Evolutionary conservation across 2,888 invertebrate species (phyloP).

Genomic region (Volucella bombylans): DNA sequence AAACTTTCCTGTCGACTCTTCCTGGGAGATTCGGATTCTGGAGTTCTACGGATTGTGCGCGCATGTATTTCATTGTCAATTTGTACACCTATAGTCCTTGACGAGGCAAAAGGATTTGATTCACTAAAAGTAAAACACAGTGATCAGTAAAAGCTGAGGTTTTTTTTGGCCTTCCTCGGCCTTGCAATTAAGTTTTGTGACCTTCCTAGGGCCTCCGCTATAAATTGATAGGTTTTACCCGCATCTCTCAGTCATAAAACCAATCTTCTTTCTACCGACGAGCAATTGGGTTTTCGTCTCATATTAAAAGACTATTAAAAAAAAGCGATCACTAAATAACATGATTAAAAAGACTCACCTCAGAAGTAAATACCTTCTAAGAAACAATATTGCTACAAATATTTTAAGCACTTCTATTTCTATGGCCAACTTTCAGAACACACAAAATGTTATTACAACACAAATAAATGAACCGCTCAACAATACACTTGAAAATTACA

Average conservation of each 20-base stretch:
- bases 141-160: background rate
- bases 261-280: background rate
- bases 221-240: constrained; percentile 20
- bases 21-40: too few relatives aligned
- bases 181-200: constrained; percentile 9
- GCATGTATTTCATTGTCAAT: too few relatives aligned
- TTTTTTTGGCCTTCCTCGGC: background rate
- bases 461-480: constrained; percentile 22
- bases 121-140: constrained; percentile 6
- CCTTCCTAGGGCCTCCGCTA: constrained; percentile 13
- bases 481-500: constrained; percentile 18
- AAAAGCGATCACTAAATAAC: background rate
- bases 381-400: constrained; percentile 8
- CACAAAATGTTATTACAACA: constrained; percentile 21
- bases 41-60: constrained; percentile 1
- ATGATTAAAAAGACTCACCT: constrained; percentile 20
- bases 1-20: too few relatives aligned
- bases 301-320: constrained; percentile 18
- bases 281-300: constrained; percentile 16
- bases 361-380: constrained; percentile 5
- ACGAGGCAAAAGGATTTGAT: constrained; percentile 4
- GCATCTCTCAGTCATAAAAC: constrained; percentile 5
- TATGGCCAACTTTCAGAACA: constrained; percentile 23
- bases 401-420: constrained; percentile 32
- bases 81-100: background rate